Evolutionary conservation across 2,888 invertebrate genomes (phyloP).

Genomic region (Bellardia bayeri): DNA sequence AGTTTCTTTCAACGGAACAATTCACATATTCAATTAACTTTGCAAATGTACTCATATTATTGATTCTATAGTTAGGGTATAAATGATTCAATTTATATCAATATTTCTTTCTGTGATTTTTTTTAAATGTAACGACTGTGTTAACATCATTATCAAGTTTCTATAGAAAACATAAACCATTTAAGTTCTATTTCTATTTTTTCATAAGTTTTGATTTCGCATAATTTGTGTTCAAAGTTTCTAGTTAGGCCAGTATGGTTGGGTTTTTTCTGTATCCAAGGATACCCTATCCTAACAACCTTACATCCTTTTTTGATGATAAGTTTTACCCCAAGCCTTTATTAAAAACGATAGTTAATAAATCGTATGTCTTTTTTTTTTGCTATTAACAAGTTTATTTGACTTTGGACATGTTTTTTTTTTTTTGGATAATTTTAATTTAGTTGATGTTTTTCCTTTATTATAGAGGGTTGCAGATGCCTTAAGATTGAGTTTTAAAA

Average conservation of each 20-base stretch:
- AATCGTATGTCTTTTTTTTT: not conserved
- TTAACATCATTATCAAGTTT: constrained; percentile 22
- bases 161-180: not conserved
- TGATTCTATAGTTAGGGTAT: no score
- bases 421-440: not conserved
- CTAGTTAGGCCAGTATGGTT: not conserved
- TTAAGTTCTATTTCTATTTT: not conserved
- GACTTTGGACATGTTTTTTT: not conserved
- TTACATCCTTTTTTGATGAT: not conserved
- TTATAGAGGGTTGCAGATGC: not conserved
- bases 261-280: no score
- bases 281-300: not conserved
- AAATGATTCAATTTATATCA: no score
- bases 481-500: no score
- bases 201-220: not conserved
- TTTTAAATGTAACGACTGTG: not conserved
- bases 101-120: no score
- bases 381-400: not conserved
- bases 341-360: not conserved
- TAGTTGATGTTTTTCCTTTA: not conserved
- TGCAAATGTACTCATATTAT: no score
- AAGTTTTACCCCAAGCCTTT: not conserved
- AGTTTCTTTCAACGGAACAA: no score
- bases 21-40: no score
- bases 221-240: not conserved